Evolutionary conservation across 1,140 invertebrate genomes (phyloP).

Genomic region (Doryteuthis pealeii): DNA sequence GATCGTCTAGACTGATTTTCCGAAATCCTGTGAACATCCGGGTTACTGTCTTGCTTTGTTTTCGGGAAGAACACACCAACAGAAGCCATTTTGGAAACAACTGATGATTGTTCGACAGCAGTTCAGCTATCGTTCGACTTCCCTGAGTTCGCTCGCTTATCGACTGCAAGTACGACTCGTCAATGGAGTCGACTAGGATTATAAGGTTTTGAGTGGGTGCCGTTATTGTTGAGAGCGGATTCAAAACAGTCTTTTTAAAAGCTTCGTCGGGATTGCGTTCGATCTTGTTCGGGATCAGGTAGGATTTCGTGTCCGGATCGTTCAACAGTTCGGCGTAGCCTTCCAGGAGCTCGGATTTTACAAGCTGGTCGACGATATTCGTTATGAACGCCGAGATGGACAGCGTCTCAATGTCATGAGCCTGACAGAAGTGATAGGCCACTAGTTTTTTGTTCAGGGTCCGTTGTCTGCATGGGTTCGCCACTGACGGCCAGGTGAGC

Average conservation of each 20-base stretch:
- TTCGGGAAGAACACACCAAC: constrained; percentile 84
- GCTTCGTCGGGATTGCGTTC: constrained; percentile 79
- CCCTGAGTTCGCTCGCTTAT: constrained; percentile 57
- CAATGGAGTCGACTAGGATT: constrained; percentile 88
- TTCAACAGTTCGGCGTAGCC: constrained; percentile 67
- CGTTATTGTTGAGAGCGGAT: constrained; percentile 77
- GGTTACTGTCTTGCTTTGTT: constrained; percentile 77
- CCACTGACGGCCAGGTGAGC: constrained; percentile 70
- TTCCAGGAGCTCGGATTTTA: constrained; percentile 61
- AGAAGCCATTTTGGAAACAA: constrained; percentile 92
- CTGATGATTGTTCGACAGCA: constrained; percentile 86
- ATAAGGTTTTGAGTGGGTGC: constrained; percentile 75
- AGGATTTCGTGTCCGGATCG: constrained; percentile 36
- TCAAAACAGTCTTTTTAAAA: constrained; percentile 81
- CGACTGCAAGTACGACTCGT: constrained; percentile 68
- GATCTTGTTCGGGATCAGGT: constrained; percentile 38
- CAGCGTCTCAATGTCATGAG: constrained; percentile 67
- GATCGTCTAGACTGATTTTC: constrained; percentile 85
- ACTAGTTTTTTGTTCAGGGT: constrained; percentile 48
- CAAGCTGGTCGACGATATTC: constrained; percentile 78
- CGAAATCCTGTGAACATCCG: constrained; percentile 91
- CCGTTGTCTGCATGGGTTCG: constrained; percentile 38
- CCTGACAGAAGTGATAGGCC: constrained; percentile 59
- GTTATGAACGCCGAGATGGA: constrained; percentile 81
- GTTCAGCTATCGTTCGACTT: constrained; percentile 74